Evolutionary conservation across 2,888 invertebrate species (phyloP).

Genomic region (Criorhina ranunculi): DNA sequence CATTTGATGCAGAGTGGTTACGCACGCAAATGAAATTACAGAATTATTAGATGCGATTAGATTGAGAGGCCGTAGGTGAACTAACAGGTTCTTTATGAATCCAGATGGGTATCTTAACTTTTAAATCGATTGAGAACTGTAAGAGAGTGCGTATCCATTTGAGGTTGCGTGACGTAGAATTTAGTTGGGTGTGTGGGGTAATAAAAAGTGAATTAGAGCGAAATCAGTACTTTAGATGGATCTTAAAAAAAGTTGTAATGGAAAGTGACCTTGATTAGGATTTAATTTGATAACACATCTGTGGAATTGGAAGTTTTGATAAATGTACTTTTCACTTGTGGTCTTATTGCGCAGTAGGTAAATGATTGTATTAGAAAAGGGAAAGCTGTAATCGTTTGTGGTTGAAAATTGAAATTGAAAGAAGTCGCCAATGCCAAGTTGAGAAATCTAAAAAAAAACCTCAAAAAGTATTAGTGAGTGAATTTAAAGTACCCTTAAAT

Average conservation of each 20-base stretch:
- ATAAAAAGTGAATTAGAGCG: conserved; percentile 57
- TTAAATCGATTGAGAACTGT: conserved; percentile 51
- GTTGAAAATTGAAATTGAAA: too few relatives aligned
- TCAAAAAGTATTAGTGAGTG: too few relatives aligned
- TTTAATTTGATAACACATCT: conserved; percentile 46
- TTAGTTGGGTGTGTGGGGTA: conserved; percentile 10
- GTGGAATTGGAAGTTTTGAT: not conserved
- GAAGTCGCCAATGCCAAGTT: too few relatives aligned
- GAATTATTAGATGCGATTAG: conserved; percentile 58
- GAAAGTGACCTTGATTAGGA: conserved; percentile 59
- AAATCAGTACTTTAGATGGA: conserved; percentile 18
- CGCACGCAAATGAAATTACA: conserved; percentile 61
- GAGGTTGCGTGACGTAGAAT: conserved; percentile 9
- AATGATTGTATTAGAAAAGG: not conserved
- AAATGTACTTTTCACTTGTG: not conserved
- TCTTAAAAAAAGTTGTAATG: conserved; percentile 16
- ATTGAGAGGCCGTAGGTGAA: conserved; percentile 32
- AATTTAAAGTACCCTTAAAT: too few relatives aligned
- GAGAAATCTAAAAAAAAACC: too few relatives aligned
- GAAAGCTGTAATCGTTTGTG: not conserved
- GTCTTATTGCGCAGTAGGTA: not conserved
- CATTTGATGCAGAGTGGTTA: conserved; percentile 44
- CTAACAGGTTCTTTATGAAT: conserved; percentile 37
- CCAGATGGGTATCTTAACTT: conserved; percentile 23
- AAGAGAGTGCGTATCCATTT: conserved; percentile 25